phyloP scores from a whole-genome alignment of 1,140 invertebrate species.

The Lepidotrigona ventralis region DNA sequence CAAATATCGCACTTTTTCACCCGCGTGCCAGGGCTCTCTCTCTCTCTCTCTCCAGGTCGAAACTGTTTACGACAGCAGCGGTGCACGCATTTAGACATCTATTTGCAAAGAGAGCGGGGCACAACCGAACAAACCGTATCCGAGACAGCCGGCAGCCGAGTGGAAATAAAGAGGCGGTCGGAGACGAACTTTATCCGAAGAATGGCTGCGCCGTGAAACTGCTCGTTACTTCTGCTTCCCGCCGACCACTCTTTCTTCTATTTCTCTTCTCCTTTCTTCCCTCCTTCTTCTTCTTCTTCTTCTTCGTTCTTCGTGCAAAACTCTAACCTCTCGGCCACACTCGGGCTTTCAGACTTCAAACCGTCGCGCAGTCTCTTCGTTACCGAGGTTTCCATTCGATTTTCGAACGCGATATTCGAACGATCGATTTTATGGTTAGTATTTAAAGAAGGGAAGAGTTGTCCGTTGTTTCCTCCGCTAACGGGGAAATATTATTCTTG shows the following conservation, averaged over 20 bases:
- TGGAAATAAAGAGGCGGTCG: constrained; percentile 50
- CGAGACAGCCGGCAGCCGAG: constrained; percentile 29
- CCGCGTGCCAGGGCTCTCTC: too few relatives aligned
- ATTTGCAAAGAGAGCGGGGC: constrained; percentile 34
- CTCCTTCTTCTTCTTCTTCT: neutral
- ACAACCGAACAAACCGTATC: constrained; percentile 37
- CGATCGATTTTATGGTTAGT: too few relatives aligned
- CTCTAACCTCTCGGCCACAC: neutral
- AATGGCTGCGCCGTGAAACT: constrained; percentile 13
- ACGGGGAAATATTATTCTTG: constrained; percentile 29
- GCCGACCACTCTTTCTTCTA: neutral
- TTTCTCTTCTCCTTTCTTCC: too few relatives aligned
- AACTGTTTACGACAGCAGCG: constrained; percentile 36
- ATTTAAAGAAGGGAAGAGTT: neutral
- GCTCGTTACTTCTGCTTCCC: constrained; percentile 48
- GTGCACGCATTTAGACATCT: constrained; percentile 30
- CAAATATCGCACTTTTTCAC: constrained; percentile 26
- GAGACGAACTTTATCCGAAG: constrained; percentile 42
- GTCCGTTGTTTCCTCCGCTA: neutral
- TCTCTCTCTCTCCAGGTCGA: neutral
- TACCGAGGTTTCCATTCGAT: neutral
- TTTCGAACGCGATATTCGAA: too few relatives aligned
- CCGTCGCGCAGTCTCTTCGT: neutral
- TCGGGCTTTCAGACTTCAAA: neutral
- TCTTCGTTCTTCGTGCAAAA: neutral